Base-by-base conservation (phyloP, 2,797 vertebrate genomes). In the Gastrophryne carolinensis region DNA sequence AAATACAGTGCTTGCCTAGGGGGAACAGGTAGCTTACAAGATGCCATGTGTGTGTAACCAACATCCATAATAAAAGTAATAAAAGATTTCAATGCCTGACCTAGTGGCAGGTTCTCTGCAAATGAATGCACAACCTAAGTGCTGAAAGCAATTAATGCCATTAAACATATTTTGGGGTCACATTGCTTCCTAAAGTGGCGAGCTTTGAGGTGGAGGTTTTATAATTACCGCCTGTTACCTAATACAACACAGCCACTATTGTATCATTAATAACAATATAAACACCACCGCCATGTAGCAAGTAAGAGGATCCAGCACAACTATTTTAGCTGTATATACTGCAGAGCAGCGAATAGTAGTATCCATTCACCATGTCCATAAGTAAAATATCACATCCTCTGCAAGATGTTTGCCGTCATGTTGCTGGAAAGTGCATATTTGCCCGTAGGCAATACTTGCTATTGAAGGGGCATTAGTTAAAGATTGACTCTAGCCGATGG, bases 391-490 rank as follows among this genome's bases (percentile, higher is more conserved):
- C 73, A 35, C 23, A 68, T 41, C 64, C 34, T 66, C 68, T 74
- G 64, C 15, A 54, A 44, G 19, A 41, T 68, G 73, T 75, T 75
- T 75, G 73, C 63, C 49, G 73, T 60, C 41, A 67, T 75, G 49
- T 75, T 56, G 26, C 26, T 68, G 53, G 64, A 75, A 75, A 75
- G 73, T 68, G 73, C 73, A 74, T 57, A 74, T 74, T 66, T 74
- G 50, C 62, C 72, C 19, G 62, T 34, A 75, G 73, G 73, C 73
- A 57, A 75, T 52, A 66, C 23, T 57, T 58, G 19, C 62, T 49
- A 65, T 66, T 74, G 72, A 74, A 66, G 72, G 61, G 52, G 72
- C 60, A 62, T 74, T 74, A 65, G 62, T 58, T 53, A 47, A 74
- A 74, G 62, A 49, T 58, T 75, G 73, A 60, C 63, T 75, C 63